phyloP scores from a whole-genome alignment of 2,888 invertebrate genomes.

The Cylloceria caligata region DNA sequence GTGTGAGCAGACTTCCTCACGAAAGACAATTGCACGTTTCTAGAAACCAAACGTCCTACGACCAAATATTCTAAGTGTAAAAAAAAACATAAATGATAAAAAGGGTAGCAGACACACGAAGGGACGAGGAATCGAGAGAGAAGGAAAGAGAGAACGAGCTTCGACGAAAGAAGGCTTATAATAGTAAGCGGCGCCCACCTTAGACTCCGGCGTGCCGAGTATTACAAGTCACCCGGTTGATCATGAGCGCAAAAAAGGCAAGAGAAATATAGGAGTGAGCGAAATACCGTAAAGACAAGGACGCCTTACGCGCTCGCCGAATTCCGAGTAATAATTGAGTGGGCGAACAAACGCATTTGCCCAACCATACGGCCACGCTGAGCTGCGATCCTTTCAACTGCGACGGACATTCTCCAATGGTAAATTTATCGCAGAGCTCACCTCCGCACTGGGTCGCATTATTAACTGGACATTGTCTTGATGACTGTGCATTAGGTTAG shows the following conservation, averaged over 20 bases:
- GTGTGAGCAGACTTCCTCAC: not conserved
- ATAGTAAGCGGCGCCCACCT: constrained; percentile 66
- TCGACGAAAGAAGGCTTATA: constrained; percentile 38
- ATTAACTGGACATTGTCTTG: constrained; percentile 1
- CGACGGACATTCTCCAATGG: constrained; percentile 28
- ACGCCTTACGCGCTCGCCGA: constrained; percentile 32
- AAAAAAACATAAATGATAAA: constrained; percentile 35
- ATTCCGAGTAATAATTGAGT: constrained; percentile 53
- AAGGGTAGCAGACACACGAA: constrained; percentile 45
- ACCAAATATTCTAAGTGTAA: constrained; percentile 51
- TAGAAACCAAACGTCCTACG: not conserved
- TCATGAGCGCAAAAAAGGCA: constrained; percentile 42
- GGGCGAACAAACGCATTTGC: constrained; percentile 43
- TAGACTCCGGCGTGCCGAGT: constrained; percentile 44
- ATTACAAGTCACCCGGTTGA: constrained; percentile 59
- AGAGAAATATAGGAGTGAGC: constrained; percentile 25
- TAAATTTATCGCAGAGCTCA: constrained; percentile 4
- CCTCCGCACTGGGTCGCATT: constrained; percentile 9
- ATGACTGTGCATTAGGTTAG: not conserved
- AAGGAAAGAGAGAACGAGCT: constrained; percentile 9
- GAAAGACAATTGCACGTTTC: not conserved
- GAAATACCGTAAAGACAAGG: constrained; percentile 54
- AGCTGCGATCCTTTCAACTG: constrained; percentile 18
- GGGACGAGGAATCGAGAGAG: constrained; percentile 34
- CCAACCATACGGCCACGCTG: constrained; percentile 55